These are phyloP conservation scores for Paratilapia polleni DNA, from an alignment of 2,113 vertebrate species.

Conservation along the genomic window DNA sequence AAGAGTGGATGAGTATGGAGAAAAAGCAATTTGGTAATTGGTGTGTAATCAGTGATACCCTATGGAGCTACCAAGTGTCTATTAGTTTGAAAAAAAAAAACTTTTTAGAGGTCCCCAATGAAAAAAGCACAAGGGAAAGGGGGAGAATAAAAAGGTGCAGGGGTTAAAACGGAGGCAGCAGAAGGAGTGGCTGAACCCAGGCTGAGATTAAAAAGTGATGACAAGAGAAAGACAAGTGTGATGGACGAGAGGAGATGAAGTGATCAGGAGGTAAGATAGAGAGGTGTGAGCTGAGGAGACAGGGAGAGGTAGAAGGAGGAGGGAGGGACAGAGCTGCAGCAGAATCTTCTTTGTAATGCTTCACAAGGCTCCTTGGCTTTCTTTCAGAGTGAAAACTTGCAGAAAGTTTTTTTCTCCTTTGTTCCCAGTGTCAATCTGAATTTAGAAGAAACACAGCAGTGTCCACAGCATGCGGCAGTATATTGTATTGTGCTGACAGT, in stretches of 20 bases:
- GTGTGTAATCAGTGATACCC: neutral
- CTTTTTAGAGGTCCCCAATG: neutral
- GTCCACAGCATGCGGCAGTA: neutral
- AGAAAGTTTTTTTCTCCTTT: neutral
- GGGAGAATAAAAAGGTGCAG: neutral
- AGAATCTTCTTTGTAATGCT: neutral
- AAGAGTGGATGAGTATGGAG: neutral
- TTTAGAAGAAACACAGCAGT: neutral
- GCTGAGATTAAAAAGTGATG: slow-evolving; percentile 12
- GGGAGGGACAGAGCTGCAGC: neutral
- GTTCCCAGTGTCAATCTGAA: neutral
- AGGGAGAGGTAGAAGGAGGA: neutral
- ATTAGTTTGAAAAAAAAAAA: neutral
- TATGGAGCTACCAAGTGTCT: neutral
- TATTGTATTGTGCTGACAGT: neutral
- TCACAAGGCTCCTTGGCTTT: neutral
- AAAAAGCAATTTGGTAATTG: neutral
- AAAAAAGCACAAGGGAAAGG: neutral
- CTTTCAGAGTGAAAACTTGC: neutral
- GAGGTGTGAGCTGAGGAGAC: neutral
- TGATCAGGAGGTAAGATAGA: neutral
- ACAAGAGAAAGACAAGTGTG: neutral
- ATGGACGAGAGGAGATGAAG: neutral
- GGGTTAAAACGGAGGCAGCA: neutral
- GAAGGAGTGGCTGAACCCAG: neutral